phyloP scores from a whole-genome alignment of 2,113 vertebrate species.

The Trachemys scripta region DNA sequence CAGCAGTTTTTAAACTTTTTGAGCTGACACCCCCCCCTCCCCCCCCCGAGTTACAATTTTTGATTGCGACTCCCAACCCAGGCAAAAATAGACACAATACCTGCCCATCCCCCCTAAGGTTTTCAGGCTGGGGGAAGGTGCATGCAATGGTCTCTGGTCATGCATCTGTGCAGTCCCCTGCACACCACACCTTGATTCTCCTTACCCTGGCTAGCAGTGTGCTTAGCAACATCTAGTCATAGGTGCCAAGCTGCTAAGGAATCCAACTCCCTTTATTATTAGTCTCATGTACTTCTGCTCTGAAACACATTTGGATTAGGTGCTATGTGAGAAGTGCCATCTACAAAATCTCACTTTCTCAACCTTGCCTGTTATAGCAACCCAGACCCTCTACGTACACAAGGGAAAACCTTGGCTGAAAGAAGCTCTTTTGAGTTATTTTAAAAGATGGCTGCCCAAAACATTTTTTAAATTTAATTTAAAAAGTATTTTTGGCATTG shows the following conservation, averaged over 20 bases:
- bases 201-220: no score
- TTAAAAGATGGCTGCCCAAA: background rate
- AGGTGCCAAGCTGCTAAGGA: no score
- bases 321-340: background rate
- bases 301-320: no score
- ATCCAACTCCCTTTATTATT: no score
- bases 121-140: background rate
- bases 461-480: background rate
- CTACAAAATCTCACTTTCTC: background rate
- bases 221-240: no score
- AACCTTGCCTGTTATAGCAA: background rate
- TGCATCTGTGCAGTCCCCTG: no score
- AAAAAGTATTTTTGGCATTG: background rate
- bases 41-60: background rate
- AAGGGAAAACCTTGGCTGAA: background rate
- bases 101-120: background rate
- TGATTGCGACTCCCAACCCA: background rate
- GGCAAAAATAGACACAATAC: background rate
- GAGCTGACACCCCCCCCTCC: background rate
- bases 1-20: background rate
- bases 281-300: no score
- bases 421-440: background rate
- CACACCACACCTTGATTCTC: no score
- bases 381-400: fast-evolving
- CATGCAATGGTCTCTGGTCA: background rate